Evolutionary conservation across 2,888 invertebrate species (phyloP).

Genomic region (Hypomecis atomaria): DNA sequence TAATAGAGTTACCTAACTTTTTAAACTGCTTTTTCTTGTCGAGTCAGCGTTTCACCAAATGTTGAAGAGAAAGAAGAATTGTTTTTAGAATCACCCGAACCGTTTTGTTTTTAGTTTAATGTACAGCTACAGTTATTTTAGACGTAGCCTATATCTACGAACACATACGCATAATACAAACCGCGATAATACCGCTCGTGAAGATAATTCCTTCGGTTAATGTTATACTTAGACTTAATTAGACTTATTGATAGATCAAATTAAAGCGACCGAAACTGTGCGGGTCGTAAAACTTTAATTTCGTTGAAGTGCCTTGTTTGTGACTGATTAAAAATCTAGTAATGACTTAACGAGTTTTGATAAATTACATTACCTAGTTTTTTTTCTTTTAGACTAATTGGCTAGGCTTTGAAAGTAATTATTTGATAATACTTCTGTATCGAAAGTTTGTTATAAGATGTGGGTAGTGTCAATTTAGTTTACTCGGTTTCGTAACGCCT

Average conservation of each 20-base stretch:
- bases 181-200: constrained; percentile 2
- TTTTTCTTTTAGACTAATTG: not conserved
- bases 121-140: no score
- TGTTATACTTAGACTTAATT: constrained; percentile 33
- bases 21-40: no score
- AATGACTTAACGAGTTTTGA: constrained; percentile 13
- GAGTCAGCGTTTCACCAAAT: no score
- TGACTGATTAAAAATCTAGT: constrained; percentile 19
- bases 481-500: no score
- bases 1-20: no score
- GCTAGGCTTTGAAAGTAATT: not conserved
- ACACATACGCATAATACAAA: no score
- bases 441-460: not conserved
- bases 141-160: no score
- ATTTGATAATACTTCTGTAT: not conserved
- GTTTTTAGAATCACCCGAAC: no score
- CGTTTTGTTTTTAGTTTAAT: no score
- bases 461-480: not conserved
- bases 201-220: constrained; percentile 15
- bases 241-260: constrained; percentile 33
- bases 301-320: constrained; percentile 24
- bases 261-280: constrained; percentile 29
- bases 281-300: constrained; percentile 34
- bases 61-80: no score
- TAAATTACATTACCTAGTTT: constrained; percentile 13